Evolutionary conservation across 2,888 invertebrate species (phyloP).

Genomic region (Pseudeuparius sepicola): DNA sequence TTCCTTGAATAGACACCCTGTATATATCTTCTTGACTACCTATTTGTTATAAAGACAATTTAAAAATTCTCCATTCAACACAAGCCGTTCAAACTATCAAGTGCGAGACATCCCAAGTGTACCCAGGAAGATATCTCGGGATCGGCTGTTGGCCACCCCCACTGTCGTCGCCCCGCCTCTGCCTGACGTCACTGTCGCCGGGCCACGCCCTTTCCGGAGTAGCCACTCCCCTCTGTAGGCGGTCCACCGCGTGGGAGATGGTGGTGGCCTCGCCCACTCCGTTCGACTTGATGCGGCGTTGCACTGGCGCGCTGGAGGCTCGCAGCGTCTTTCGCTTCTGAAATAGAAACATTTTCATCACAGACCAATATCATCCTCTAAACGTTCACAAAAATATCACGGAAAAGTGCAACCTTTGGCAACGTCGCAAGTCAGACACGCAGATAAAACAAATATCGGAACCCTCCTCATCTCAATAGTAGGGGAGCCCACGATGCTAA

Average conservation of each 20-base stretch:
- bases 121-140: slow-evolving; percentile 62
- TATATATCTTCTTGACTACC: too few relatives aligned
- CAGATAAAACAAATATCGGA: too few relatives aligned
- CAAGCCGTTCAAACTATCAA: slow-evolving; percentile 52
- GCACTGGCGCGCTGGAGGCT: slow-evolving; percentile 65
- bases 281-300: slow-evolving; percentile 68
- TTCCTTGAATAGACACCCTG: too few relatives aligned
- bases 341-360: slow-evolving; percentile 28
- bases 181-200: slow-evolving; percentile 50
- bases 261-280: slow-evolving; percentile 71
- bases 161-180: slow-evolving; percentile 52
- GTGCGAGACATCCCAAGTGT: slow-evolving; percentile 72
- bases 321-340: slow-evolving; percentile 85
- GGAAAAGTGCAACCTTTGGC: too few relatives aligned
- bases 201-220: slow-evolving; percentile 56
- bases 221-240: slow-evolving; percentile 33
- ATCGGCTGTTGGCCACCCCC: slow-evolving; percentile 50
- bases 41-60: too few relatives aligned
- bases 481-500: too few relatives aligned
- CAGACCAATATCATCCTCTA: too few relatives aligned
- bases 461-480: too few relatives aligned
- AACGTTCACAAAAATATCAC: too few relatives aligned
- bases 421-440: too few relatives aligned
- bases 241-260: slow-evolving; percentile 72
- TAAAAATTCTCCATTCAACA: too few relatives aligned